Base-by-base conservation (phyloP, 2,113 vertebrate species). In the Cottus gobio region DNA sequence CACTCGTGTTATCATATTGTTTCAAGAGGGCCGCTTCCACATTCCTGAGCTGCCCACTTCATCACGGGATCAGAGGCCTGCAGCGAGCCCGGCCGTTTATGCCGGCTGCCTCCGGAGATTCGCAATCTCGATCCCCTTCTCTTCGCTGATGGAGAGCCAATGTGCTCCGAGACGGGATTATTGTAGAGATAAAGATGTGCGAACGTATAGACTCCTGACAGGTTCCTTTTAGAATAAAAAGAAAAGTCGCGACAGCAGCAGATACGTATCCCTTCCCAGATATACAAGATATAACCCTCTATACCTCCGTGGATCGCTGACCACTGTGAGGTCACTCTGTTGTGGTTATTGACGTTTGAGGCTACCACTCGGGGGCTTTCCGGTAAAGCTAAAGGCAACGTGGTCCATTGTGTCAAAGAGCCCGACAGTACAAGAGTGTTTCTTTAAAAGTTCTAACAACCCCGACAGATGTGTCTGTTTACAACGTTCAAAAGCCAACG, bases 31-130 rank as follows among this genome's bases (percentile, higher is more conserved):
- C 87, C 8, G 79, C 78, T 92, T 89, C 89, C 87, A 90, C 93
- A 94, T 95, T 94, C 93, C 91, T 85, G 80, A 88, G 87, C 81
- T 70, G 83, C 88, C 89, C 80, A 85, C 85, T 83, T 85, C 89
- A 87, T 87, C 67, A 52, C 46, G 60, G 82, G 84, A 89, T 87
- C 91, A 88, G 83, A 86, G 80, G 79, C 76, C 37, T 0, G 42
- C 70, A 30, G 36, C 24, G 77, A 42, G 39, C 34, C 34, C 39
- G 39, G 39, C 39, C 66, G 80, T 54, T 71, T 2, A 56, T 58
- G 73, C 66, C 46, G 26, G 30, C 69, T 28, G 71, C 73, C 52
- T 44, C 36, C 50, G 72, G 72, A 60, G 44, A 67, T 72, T 58
- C n/a, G 57, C 3, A 52, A 79, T 37, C 50, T 30, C 16, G 36